These are phyloP conservation scores for Salvelinus sp. DNA, from an alignment of 2,113 vertebrate species.

Conservation along the genomic window DNA sequence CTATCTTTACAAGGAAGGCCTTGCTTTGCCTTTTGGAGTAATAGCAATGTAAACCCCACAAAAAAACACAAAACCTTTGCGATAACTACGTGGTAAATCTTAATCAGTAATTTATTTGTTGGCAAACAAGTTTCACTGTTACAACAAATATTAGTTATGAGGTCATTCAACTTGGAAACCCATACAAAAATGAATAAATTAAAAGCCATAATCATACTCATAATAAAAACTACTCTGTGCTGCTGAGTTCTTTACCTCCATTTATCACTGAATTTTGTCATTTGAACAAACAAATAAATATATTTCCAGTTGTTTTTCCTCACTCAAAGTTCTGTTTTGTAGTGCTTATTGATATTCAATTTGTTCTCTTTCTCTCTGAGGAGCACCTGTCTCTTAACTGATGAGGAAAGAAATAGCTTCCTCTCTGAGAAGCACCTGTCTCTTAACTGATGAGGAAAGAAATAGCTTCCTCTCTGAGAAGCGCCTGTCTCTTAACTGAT, in stretches of 20 bases:
- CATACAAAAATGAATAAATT: conserved; percentile 90
- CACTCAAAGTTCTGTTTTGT: conserved; percentile 76
- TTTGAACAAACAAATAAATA: conserved; percentile 83
- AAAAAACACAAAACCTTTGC: conserved; percentile 55
- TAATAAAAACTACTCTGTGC: conserved; percentile 77
- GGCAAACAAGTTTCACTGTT: conserved; percentile 96
- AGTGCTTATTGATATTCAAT: conserved; percentile 68
- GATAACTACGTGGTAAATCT: conserved; percentile 77
- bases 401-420: not conserved
- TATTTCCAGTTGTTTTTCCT: conserved; percentile 68
- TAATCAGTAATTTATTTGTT: conserved; percentile 95
- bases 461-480: too few species aligned
- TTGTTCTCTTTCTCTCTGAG: conserved; percentile 68
- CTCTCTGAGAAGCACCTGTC: too few species aligned
- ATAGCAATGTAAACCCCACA: conserved; percentile 38
- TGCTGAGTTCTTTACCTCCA: conserved; percentile 73
- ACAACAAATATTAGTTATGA: conserved; percentile 97
- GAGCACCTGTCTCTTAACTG: conserved; percentile 68
- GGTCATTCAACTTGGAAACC: conserved; percentile 86
- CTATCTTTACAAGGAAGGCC: conserved; percentile 47
- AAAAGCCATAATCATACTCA: conserved; percentile 72
- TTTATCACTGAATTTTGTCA: conserved; percentile 52
- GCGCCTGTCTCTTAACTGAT: not conserved
- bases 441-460: too few species aligned
- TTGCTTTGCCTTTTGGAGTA: conserved; percentile 27